Evolutionary conservation across 2,113 vertebrate genomes (phyloP), one percentile per base, ranked within the genome.

Genomic region (Oncorhynchus nerka): DNA sequence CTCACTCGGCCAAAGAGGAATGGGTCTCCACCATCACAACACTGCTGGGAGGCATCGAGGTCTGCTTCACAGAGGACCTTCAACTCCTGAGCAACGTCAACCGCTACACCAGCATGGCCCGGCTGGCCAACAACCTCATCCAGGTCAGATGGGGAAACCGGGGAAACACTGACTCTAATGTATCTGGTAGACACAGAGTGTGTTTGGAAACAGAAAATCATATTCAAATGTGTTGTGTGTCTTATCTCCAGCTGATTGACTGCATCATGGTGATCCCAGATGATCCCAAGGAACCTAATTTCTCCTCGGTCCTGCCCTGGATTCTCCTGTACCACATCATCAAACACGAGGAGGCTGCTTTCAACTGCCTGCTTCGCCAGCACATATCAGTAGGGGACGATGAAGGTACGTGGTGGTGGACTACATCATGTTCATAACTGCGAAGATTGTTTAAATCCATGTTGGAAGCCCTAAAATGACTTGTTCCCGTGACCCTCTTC

Each of bases 221-320:
- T 15, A 28, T 30, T 26, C 24, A 67, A 3, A 67, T 19, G 4
- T 8, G 0, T 22, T 32, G 62, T 76, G 24, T 34, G 4, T 74
- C 11, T 39, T 11, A 8, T 4, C 55, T 76, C 24, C 83, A 99
- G 98, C 88, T 98, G 84, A 97, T 99, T 45, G 96, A 98, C 79
- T 95, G 94, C 71, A 98, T 96, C 92, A 99, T 99, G 98, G 92
- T 93, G 1, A 84, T 95, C 22, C 95, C 95, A 0, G 98, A 98
- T 3, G 97, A 99, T 15, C 92, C 94, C 39, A 99, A 97, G 81
- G 97, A 99, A 68, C 96, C 95, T 0, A 95, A 94, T 0, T 94
- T 98, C 74, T 97, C 96, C 70, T 99, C 98, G 0, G 96, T 99
- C 76, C 91, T 99, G 79, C 97, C 98, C 0, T 99, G 98, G 98